Evolutionary conservation across 2,797 vertebrate species (phyloP).

Genomic region (Tauraco hartlaubi): DNA sequence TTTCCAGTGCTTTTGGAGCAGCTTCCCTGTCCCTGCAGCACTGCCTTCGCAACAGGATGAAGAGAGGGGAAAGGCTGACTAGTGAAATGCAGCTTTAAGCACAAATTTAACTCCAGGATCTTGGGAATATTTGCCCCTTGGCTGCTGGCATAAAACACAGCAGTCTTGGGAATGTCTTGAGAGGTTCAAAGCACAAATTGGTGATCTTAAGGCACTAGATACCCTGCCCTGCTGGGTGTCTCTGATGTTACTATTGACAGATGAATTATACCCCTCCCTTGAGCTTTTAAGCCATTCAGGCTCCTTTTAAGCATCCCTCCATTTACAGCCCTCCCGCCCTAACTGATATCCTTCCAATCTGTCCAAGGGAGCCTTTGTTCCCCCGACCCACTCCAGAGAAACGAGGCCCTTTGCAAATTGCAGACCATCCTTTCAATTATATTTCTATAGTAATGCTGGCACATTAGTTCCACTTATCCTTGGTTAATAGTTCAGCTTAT

Average conservation of each 20-base stretch:
- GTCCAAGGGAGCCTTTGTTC: slow-evolving; percentile 23
- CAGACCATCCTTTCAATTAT: slow-evolving; percentile 55
- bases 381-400: neutral
- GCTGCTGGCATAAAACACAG: neutral
- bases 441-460: slow-evolving; percentile 48
- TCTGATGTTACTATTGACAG: neutral
- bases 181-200: neutral
- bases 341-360: neutral
- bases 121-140: neutral
- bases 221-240: neutral
- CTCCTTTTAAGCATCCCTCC: neutral
- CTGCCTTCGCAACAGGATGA: rapidly evolving
- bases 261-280: neutral
- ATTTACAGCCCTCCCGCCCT: neutral
- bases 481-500: slow-evolving; percentile 75
- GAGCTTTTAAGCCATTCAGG: neutral
- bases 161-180: neutral
- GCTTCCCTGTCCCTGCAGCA: neutral
- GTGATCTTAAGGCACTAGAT: neutral
- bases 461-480: slow-evolving; percentile 73
- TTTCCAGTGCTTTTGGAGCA: neutral
- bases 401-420: neutral
- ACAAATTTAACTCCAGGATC: neutral
- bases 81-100: neutral
- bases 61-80: neutral